Evolutionary conservation across 2,113 vertebrate genomes (phyloP).

Genomic region (Sinocyclocheilus rhinocerous): DNA sequence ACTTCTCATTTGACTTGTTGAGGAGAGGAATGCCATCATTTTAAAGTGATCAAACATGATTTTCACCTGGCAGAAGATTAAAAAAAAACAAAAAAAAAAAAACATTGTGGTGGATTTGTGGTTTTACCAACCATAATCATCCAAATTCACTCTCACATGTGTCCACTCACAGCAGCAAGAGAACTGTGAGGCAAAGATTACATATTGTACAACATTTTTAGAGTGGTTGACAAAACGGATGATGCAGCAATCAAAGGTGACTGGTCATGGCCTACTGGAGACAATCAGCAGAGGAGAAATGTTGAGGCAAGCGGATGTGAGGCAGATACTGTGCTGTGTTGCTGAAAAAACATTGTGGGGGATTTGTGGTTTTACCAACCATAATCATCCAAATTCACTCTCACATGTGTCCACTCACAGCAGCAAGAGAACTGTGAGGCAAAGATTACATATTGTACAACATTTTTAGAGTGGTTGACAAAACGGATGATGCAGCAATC

Average conservation of each 20-base stretch:
- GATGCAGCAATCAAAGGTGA: background rate
- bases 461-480: background rate
- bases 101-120: background rate
- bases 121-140: background rate
- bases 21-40: too few relatives aligned
- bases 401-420: background rate
- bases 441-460: background rate
- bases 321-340: constrained; percentile 69
- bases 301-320: constrained; percentile 69
- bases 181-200: background rate
- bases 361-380: background rate
- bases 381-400: background rate
- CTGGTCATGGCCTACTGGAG: constrained; percentile 32
- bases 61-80: too few relatives aligned
- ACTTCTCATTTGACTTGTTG: too few relatives aligned
- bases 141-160: background rate
- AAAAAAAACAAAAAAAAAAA: too few relatives aligned
- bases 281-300: constrained; percentile 70
- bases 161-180: background rate
- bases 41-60: too few relatives aligned
- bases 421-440: background rate
- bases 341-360: constrained; percentile 54
- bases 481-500: constrained; percentile 24
- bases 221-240: constrained; percentile 18
- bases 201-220: background rate